These are phyloP conservation scores for Drosophila acutilabella DNA, from an alignment of 2,888 invertebrate species.

Conservation along the genomic window DNA sequence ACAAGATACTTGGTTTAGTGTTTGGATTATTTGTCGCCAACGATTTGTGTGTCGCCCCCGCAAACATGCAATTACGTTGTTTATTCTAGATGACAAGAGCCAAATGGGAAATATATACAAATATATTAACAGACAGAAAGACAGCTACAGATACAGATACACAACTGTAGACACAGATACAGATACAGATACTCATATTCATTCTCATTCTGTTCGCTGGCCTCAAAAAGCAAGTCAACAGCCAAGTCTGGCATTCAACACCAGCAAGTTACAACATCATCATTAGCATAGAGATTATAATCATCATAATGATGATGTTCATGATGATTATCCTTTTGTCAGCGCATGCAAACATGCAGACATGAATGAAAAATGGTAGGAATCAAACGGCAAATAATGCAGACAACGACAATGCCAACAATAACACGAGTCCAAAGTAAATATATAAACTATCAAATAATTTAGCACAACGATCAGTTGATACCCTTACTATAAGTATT, in stretches of 20 bases:
- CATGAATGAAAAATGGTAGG: constrained; percentile 69
- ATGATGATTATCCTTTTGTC: constrained; percentile 66
- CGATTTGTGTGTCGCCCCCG: constrained; percentile 72
- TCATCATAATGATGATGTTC: constrained; percentile 9
- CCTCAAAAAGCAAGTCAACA: constrained; percentile 46
- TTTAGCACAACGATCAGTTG: constrained; percentile 10
- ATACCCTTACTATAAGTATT: constrained; percentile 26
- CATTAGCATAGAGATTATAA: constrained; percentile 4
- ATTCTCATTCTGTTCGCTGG: constrained; percentile 27
- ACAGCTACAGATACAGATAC: not conserved
- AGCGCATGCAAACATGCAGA: constrained; percentile 77
- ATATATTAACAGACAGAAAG: constrained; percentile 7
- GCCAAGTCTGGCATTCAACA: constrained; percentile 37
- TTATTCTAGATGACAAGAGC: constrained; percentile 76
- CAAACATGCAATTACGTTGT: constrained; percentile 81
- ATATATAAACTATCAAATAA: constrained; percentile 26
- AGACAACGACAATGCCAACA: constrained; percentile 70
- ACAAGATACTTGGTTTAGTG: constrained; percentile 18
- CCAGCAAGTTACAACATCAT: constrained; percentile 23
- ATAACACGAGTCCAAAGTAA: constrained; percentile 59
- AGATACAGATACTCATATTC: not conserved
- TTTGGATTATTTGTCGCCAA: constrained; percentile 78
- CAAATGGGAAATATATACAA: constrained; percentile 72
- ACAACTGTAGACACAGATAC: not conserved
- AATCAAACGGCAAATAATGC: constrained; percentile 79